A percentile compares a stretch with the other conserved stretches of the same genome.
phyloP scores from a whole-genome alignment of 2,113 vertebrate genomes.

The Sardina pilchardus region DNA sequence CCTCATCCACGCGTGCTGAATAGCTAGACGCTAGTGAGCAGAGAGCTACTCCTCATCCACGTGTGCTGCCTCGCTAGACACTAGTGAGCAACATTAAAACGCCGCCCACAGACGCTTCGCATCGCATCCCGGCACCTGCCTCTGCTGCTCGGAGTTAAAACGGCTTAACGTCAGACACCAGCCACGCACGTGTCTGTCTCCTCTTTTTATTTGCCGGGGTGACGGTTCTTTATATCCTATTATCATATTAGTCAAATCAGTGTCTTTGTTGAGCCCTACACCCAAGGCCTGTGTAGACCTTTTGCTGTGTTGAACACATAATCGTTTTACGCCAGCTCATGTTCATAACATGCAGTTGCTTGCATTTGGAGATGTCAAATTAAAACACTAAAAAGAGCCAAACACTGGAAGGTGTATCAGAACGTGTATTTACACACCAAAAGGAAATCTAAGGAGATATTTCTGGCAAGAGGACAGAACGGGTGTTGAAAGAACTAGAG shows the following conservation, averaged over 20 bases:
- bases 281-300: neutral
- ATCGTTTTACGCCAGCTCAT: neutral
- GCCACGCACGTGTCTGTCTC: slow-evolving; percentile 3
- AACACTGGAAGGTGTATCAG: neutral
- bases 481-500: neutral
- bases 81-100: neutral
- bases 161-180: neutral
- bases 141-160: neutral
- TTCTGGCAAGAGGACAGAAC: neutral
- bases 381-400: neutral
- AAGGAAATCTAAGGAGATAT: neutral
- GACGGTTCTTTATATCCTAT: neutral
- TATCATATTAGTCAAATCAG: neutral
- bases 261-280: neutral
- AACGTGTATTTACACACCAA: neutral
- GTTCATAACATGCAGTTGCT: neutral
- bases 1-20: no score
- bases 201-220: neutral
- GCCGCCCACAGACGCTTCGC: neutral
- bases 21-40: no score
- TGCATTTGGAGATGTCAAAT: neutral
- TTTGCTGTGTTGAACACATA: neutral
- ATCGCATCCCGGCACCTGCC: neutral
- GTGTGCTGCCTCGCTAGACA: neutral
- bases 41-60: neutral